Evolutionary conservation across 2,797 vertebrate genomes (phyloP).

Genomic region (Poecile montanus): DNA sequence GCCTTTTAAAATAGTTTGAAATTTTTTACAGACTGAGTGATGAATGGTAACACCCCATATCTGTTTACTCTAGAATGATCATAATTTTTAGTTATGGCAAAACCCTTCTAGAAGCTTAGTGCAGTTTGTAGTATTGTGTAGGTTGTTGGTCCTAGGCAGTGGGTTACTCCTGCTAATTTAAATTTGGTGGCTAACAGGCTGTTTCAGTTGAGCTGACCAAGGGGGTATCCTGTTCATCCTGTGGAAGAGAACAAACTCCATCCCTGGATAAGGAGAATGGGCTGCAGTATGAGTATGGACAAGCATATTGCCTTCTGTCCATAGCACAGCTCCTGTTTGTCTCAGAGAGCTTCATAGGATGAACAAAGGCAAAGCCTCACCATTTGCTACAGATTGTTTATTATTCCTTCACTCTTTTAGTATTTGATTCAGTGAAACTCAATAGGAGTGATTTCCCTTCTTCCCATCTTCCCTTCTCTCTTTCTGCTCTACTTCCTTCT

Average conservation of each 20-base stretch:
- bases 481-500: constrained; percentile 51
- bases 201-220: not conserved
- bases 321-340: not conserved
- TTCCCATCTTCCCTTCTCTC: not conserved
- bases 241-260: not conserved
- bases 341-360: not conserved
- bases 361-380: not conserved
- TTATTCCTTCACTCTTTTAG: not conserved
- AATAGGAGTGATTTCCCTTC: not conserved
- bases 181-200: not conserved
- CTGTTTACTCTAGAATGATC: not conserved
- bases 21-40: not conserved
- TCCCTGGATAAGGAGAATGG: not conserved
- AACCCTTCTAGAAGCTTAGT: not conserved
- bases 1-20: not conserved
- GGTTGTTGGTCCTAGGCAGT: not conserved
- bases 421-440: not conserved
- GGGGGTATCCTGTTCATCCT: not conserved
- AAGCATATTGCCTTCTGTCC: not conserved
- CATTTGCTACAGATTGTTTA: not conserved
- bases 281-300: accelerated
- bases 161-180: not conserved
- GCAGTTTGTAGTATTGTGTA: not conserved
- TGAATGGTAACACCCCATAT: not conserved
- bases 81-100: not conserved